Conservation (phyloP, 1,140 invertebrate species). For the Delia radicum region DNA sequence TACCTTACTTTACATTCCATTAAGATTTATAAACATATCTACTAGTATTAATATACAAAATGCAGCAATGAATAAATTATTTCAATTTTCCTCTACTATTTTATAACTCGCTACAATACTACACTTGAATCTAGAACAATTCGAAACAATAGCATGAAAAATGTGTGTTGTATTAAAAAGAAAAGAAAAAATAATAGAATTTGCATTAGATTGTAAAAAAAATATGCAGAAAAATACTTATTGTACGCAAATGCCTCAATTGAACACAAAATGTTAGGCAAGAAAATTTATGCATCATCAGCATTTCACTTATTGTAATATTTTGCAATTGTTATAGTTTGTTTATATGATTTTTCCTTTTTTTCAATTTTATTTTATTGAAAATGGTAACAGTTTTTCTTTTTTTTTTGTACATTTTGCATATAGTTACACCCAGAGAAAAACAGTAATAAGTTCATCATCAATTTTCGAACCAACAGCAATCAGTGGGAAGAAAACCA, state of each 20-base stretch:
- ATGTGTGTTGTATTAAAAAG: background rate
- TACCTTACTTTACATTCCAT: too few relatives aligned
- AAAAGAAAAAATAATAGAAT: background rate
- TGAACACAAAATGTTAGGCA: conserved; percentile 5
- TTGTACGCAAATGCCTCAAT: background rate
- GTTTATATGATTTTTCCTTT: too few relatives aligned
- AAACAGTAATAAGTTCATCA: too few relatives aligned
- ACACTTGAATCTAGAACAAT: background rate
- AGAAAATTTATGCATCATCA: conserved; percentile 17
- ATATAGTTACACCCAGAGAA: too few relatives aligned
- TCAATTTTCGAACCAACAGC: too few relatives aligned
- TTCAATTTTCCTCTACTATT: background rate
- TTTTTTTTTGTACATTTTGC: too few relatives aligned
- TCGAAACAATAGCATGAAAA: background rate
- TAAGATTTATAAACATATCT: too few relatives aligned
- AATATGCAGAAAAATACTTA: background rate
- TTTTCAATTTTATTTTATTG: background rate
- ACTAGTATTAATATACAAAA: conserved; percentile 8
- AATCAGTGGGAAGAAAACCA: too few relatives aligned
- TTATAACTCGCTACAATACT: too few relatives aligned
- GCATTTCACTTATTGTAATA: conserved; percentile 20
- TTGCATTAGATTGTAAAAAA: conserved; percentile 3
- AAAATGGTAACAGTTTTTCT: background rate
- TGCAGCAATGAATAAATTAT: conserved; percentile 21
- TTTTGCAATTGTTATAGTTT: conserved; percentile 9